These are phyloP conservation scores for Apolygus lucorum DNA, from an alignment of 1,140 invertebrate genomes.

Conservation along the genomic window DNA sequence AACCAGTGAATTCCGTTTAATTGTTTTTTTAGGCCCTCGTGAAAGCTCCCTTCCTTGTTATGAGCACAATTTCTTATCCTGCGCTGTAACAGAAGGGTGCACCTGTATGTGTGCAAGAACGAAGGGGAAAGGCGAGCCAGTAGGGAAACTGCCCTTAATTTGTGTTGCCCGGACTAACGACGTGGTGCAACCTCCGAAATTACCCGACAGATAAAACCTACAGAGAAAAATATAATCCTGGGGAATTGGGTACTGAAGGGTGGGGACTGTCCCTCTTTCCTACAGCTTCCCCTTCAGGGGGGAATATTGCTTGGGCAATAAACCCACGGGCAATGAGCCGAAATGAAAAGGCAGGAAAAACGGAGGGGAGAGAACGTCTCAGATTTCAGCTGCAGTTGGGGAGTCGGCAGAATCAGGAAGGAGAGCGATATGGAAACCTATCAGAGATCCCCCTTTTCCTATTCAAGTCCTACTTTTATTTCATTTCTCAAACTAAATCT, in stretches of 20 bases:
- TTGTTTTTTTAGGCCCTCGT: too few species aligned
- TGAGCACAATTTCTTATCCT: too few species aligned
- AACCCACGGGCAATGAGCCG: not conserved
- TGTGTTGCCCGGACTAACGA: not conserved
- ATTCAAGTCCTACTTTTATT: not conserved
- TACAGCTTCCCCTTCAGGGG: not conserved
- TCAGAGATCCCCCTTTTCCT: not conserved
- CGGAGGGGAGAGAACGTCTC: not conserved
- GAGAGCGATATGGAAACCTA: not conserved
- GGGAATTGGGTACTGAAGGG: not conserved
- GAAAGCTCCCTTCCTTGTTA: too few species aligned
- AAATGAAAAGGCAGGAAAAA: not conserved
- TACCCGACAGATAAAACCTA: not conserved
- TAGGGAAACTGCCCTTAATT: not conserved
- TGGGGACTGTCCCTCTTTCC: not conserved
- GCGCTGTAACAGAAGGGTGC: too few species aligned
- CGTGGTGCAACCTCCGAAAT: not conserved
- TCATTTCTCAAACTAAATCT: not conserved
- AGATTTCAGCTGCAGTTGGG: not conserved
- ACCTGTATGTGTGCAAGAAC: not conserved
- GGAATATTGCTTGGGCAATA: not conserved
- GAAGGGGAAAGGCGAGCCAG: not conserved
- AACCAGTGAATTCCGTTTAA: too few species aligned
- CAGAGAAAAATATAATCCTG: not conserved
- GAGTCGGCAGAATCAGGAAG: not conserved